phyloP scores from a whole-genome alignment of 2,797 vertebrate genomes.

The Oophaga sylvatica region DNA sequence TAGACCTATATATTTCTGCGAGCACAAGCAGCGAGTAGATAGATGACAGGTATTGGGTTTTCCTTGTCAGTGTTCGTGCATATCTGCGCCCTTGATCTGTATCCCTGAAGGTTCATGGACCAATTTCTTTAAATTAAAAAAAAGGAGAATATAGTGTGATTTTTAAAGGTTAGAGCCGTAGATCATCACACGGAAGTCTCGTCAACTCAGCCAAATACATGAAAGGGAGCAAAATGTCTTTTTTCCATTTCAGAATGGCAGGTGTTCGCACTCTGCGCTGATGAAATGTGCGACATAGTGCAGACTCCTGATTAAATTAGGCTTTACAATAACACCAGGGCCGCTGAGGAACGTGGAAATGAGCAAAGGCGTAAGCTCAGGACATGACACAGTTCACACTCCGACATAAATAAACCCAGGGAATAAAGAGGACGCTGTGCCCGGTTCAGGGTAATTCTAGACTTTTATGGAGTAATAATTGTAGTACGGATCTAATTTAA shows the following conservation, averaged over 20 bases:
- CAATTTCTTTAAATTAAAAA: neutral
- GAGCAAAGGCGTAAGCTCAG: slow-evolving; percentile 7
- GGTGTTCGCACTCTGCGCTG: slow-evolving; percentile 27
- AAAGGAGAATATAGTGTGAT: neutral
- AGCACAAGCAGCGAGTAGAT: neutral
- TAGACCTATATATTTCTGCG: no score
- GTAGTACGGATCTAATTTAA: neutral
- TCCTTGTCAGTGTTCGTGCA: neutral
- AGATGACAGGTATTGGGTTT: neutral
- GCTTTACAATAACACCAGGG: slow-evolving; percentile 2
- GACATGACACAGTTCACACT: slow-evolving; percentile 1
- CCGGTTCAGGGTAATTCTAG: neutral
- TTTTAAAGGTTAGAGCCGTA: neutral
- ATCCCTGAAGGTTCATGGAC: neutral
- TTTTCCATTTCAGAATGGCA: slow-evolving; percentile 41
- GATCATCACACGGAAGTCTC: slow-evolving; percentile 9
- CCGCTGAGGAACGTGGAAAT: neutral
- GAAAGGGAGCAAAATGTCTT: slow-evolving; percentile 4
- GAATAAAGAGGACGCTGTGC: slow-evolving; percentile 12
- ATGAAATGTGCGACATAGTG: slow-evolving; percentile 48
- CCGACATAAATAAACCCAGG: neutral
- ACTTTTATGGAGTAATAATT: slow-evolving; percentile 20
- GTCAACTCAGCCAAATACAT: slow-evolving; percentile 17
- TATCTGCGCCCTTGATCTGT: neutral
- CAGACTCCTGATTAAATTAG: slow-evolving; percentile 46